Evolutionary conservation across 2,113 vertebrate species (phyloP).

Genomic region (Laticauda laticaudata): DNA sequence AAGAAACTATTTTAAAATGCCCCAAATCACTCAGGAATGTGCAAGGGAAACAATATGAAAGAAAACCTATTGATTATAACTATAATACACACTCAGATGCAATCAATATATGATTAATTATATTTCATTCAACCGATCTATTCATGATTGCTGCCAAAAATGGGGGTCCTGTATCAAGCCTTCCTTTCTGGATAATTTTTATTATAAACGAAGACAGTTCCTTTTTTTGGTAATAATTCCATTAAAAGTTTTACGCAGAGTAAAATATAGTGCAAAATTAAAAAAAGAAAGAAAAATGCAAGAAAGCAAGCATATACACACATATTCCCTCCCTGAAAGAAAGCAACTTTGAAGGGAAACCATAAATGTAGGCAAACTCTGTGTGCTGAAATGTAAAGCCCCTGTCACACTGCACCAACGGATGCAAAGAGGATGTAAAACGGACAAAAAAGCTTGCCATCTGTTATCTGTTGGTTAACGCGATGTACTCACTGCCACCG

Average conservation of each 20-base stretch:
- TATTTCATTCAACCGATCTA: background rate
- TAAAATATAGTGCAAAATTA: too few species aligned
- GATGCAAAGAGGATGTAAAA: too few species aligned
- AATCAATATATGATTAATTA: background rate
- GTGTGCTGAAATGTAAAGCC: background rate
- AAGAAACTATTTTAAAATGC: background rate
- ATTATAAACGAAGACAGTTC: too few species aligned
- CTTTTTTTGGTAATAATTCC: too few species aligned
- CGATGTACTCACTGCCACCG: too few species aligned
- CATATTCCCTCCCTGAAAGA: too few species aligned
- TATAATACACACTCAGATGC: background rate
- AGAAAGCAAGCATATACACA: too few species aligned
- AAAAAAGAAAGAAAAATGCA: too few species aligned
- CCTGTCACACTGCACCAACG: too few species aligned
- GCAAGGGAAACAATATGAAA: slow-evolving; percentile 1
- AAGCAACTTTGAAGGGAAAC: background rate
- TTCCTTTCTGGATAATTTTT: background rate
- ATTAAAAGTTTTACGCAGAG: too few species aligned
- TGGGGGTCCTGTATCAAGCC: background rate
- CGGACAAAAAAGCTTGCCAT: too few species aligned
- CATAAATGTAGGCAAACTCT: background rate
- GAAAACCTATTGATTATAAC: background rate
- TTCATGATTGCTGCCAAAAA: background rate
- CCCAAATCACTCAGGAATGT: background rate
- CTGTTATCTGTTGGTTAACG: too few species aligned